Evolutionary conservation across 2,888 invertebrate species (phyloP).

Genomic region (Mesorhabditis belari): DNA sequence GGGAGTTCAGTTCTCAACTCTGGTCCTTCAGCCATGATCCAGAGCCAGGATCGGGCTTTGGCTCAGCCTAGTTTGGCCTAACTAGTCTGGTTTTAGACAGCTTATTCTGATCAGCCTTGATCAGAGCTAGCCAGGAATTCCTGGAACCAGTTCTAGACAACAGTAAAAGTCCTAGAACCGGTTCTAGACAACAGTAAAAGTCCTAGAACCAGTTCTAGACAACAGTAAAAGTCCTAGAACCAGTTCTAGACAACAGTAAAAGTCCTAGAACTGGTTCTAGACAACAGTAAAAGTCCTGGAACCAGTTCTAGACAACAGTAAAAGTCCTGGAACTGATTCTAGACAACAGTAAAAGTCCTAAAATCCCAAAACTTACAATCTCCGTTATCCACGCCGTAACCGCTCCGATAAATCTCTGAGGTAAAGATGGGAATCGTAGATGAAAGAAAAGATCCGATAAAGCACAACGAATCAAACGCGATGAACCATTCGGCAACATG

Average conservation of each 20-base stretch:
- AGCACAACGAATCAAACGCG: slow-evolving; percentile 13
- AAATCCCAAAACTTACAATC: slow-evolving; percentile 19
- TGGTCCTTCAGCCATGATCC: no score
- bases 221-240: slow-evolving; percentile 1
- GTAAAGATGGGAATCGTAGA: slow-evolving; percentile 38
- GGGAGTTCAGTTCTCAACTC: no score
- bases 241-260: neutral
- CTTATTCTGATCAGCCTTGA: no score
- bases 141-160: no score
- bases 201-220: no score
- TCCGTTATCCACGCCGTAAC: slow-evolving; percentile 42
- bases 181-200: no score
- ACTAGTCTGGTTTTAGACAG: no score
- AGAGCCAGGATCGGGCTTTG: no score
- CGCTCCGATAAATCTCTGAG: slow-evolving; percentile 33
- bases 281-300: neutral
- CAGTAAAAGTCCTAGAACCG: no score
- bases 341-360: neutral
- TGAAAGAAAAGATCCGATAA: slow-evolving; percentile 47
- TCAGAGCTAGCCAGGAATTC: no score
- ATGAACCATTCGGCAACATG: slow-evolving; percentile 5
- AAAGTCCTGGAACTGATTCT: neutral
- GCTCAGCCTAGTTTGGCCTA: no score
- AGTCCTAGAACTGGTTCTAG: neutral
- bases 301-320: no score